Percentiles rank a stretch among this genome's conserved stretches.
Conservation (phyloP, 30 jellyfish, hydroid and myxozoan species). For the Hydractinia echinata region DNA sequence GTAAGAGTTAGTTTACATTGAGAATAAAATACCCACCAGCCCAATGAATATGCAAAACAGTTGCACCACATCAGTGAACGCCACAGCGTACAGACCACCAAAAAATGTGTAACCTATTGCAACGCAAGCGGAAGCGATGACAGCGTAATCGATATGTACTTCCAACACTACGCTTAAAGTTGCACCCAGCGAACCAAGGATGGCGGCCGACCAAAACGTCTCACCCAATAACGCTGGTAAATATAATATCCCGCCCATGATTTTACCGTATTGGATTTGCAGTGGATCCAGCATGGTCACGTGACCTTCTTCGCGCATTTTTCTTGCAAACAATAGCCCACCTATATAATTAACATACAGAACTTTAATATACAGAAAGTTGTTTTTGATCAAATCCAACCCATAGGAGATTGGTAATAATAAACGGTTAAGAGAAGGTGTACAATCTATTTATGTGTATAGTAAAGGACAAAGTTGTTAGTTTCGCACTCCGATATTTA, state of each 20-base stretch:
- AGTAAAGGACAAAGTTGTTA: no score
- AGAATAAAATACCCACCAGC: constrained; percentile 46
- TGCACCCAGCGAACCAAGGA: constrained; percentile 85
- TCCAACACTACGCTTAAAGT: constrained; percentile 71
- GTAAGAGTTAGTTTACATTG: not conserved
- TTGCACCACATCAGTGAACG: constrained; percentile 85
- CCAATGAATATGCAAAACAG: constrained; percentile 76
- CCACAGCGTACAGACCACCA: constrained; percentile 95
- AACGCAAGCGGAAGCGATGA: constrained; percentile 57
- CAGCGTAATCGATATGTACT: constrained; percentile 66
- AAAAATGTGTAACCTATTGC: constrained; percentile 84
- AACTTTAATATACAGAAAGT: not conserved
- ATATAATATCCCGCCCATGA: constrained; percentile 84
- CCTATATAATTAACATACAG: constrained; percentile 38
- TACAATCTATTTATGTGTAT: no score
- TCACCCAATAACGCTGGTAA: constrained; percentile 94
- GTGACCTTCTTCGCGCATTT: constrained; percentile 78
- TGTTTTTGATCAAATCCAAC: no score
- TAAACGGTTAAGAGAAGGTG: no score
- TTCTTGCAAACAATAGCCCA: constrained; percentile 78
- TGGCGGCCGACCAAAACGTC: constrained; percentile 95
- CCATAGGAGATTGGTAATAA: no score
- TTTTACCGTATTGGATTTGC: constrained; percentile 77
- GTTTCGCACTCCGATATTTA: no score
- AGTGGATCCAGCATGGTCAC: constrained; percentile 94